A percentile compares a stretch with the other conserved stretches of the same genome.
Conservation (phyloP, 2,888 invertebrate genomes). For the Caenorhabditis parvicauda region DNA sequence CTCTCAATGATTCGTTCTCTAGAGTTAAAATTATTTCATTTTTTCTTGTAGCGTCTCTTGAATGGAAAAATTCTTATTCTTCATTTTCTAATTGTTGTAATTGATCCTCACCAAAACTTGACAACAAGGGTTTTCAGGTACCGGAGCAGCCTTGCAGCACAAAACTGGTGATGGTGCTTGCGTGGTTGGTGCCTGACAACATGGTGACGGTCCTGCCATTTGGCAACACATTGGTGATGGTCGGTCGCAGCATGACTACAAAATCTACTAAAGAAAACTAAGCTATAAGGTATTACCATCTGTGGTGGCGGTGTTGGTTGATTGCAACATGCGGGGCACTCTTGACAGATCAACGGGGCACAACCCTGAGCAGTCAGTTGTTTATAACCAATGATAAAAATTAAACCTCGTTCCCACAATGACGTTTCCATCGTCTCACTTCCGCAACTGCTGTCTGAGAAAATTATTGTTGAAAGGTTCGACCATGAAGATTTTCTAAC, state of each 20-base stretch:
- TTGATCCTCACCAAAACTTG: slow-evolving; percentile 11
- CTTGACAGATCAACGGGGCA: slow-evolving; percentile 22
- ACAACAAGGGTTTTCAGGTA: slow-evolving; percentile 43
- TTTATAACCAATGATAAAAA: not conserved
- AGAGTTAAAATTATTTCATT: too few species aligned
- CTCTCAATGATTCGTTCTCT: too few species aligned
- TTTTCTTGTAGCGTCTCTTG: too few species aligned
- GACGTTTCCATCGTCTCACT: slow-evolving; percentile 21
- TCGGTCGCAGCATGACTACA: slow-evolving; percentile 32
- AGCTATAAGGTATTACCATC: slow-evolving; percentile 1
- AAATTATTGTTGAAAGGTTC: too few species aligned
- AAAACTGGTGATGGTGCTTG: slow-evolving; percentile 22
- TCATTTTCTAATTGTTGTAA: too few species aligned
- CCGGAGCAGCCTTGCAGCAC: slow-evolving; percentile 37
- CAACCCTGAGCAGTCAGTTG: slow-evolving; percentile 7
- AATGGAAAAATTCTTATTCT: too few species aligned
- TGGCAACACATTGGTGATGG: slow-evolving; percentile 33
- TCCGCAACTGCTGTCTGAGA: too few species aligned
- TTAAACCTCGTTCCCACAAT: slow-evolving; percentile 11
- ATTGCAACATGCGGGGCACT: slow-evolving; percentile 26
- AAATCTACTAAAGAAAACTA: slow-evolving; percentile 20
- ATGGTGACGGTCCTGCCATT: slow-evolving; percentile 11
- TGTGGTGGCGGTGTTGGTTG: slow-evolving; percentile 1
- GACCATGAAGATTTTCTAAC: too few species aligned
- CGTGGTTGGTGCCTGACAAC: slow-evolving; percentile 12